Evolutionary conservation across 2,888 invertebrate genomes (phyloP).

Genomic region (Cybosia mesomella): DNA sequence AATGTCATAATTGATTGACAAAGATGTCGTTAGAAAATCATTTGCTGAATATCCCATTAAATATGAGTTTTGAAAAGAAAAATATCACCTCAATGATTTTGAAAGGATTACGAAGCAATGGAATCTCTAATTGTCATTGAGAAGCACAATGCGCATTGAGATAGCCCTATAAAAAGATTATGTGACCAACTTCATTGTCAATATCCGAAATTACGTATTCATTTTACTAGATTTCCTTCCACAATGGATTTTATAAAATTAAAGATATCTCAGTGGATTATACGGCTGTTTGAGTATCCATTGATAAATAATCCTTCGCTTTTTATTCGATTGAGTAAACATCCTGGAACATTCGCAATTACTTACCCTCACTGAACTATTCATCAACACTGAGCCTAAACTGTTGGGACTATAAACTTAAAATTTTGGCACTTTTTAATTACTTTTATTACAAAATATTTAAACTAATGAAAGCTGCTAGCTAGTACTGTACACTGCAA

Average conservation of each 20-base stretch:
- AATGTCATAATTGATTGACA: slow-evolving; percentile 26
- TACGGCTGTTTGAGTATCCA: slow-evolving; percentile 6
- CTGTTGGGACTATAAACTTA: too few species aligned
- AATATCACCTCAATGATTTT: slow-evolving; percentile 33
- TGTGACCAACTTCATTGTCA: slow-evolving; percentile 19
- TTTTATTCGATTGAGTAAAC: not conserved
- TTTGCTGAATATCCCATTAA: slow-evolving; percentile 23
- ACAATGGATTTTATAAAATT: slow-evolving; percentile 12
- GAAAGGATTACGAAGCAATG: slow-evolving; percentile 31
- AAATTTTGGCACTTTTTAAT: too few species aligned
- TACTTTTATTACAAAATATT: too few species aligned
- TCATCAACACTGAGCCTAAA: not conserved
- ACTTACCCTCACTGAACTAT: too few species aligned
- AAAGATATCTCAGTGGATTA: slow-evolving; percentile 7
- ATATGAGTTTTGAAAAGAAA: slow-evolving; percentile 29
- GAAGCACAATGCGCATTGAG: slow-evolving; percentile 32
- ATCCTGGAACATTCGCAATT: not conserved
- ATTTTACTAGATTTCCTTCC: slow-evolving; percentile 7
- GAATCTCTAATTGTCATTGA: slow-evolving; percentile 24
- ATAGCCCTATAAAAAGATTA: slow-evolving; percentile 23
- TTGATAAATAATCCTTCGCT: slow-evolving; percentile 1
- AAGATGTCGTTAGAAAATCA: slow-evolving; percentile 30
- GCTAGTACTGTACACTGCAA: slow-evolving; percentile 24
- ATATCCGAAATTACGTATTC: slow-evolving; percentile 18
- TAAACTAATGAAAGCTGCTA: too few species aligned